Evolutionary conservation across 2,888 invertebrate species (phyloP), one percentile per base, ranked within the genome.

Genomic region (Mythimna vitellina): DNA sequence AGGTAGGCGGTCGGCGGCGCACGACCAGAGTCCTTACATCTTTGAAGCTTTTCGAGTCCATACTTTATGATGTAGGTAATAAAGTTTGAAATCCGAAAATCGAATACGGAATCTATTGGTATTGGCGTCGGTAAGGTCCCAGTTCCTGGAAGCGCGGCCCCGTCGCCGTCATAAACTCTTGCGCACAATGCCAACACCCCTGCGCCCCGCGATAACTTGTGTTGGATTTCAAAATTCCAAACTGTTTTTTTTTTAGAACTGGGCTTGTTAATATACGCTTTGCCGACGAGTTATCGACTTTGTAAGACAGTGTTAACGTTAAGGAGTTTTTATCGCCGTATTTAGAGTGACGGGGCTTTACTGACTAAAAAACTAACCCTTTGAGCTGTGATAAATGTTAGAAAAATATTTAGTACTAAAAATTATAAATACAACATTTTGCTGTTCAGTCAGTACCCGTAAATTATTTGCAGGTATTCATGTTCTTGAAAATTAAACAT

Each of bases 141-240:
- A 81, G 76, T 94, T 94, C 94, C 91, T 85, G 93, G 94, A 94
- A 94, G 80, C 86, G 82, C 73, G 72, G 78, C 83, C 35, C 35
- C 84, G 82, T 77, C 83, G 71, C 49, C 75, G 88, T 90, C 92
- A 90, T 93, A 92, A 93, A 93, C 93, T 92, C 92, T 81, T 82
- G 90, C 90, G 90, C 92, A 93, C 92, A 92, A 93, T 91, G 90
- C 84, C 88, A 85, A 87, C 84, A 85, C 73, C 81, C 81, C 84
- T 80, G 80, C 83, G 76, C 73, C 79, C 79, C 75, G 84, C 85
- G 85, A 85, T 87, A 89, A 85, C 84, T 83, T 81, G 84, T 84
- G 84, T 87, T 86, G 81, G 86, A 88, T 89, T 90, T 89, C 80
- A 74, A 89, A 89, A 87, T 89, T 88, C 87, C 86, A 77, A 85